Evolutionary conservation across 2,888 invertebrate genomes (phyloP), one percentile per base, ranked within the genome.

Genomic region (Nomada fabriciana): DNA sequence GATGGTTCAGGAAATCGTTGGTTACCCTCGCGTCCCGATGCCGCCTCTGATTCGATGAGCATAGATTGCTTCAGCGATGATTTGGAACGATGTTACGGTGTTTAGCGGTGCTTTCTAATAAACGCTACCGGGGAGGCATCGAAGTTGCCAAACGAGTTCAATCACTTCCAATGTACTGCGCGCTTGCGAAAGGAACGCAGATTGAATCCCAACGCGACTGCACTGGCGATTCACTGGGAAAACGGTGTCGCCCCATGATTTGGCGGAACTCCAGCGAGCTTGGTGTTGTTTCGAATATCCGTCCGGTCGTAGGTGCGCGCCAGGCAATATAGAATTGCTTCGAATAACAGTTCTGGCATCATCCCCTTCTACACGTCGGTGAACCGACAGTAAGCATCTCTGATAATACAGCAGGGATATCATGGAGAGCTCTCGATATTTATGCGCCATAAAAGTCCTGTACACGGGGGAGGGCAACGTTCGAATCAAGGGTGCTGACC

Each of bases 371-470:
- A 70, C 60, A 63, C 70, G 29, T 73, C 71, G 83, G 60, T 36
- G 59, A 29, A 47, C 36, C 72, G 74, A 72, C 85, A 79, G 84
- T 88, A 85, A 91, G 87, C 89, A 91, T 91, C 91, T 90, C 91
- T 90, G 92, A 92, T 93, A 93, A 93, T 93, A 91, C 91, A 91
- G 90, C 90, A 90, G 90, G 90, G 91, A 90, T 92, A 92, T 92
- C 92, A 89, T 88, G 90, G 90, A 90, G 91, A 91, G 92, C 92
- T 92, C 92, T 91, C 89, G 92, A 94, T 93, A 93, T 94, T 93
- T 94, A 94, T 94, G 93, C 91, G 91, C 92, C 90, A 93, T 93
- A 93, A 94, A 94, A 93, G 93, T 92, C 91, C 86, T 88, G 90
- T 90, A 88, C 89, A 88, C 87, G 85, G 88, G 47, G 88, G 81